A percentile compares a stretch with the other conserved stretches of the same genome.
Conservation (phyloP, 2,888 invertebrate genomes). For the Tyria jacobaeae region DNA sequence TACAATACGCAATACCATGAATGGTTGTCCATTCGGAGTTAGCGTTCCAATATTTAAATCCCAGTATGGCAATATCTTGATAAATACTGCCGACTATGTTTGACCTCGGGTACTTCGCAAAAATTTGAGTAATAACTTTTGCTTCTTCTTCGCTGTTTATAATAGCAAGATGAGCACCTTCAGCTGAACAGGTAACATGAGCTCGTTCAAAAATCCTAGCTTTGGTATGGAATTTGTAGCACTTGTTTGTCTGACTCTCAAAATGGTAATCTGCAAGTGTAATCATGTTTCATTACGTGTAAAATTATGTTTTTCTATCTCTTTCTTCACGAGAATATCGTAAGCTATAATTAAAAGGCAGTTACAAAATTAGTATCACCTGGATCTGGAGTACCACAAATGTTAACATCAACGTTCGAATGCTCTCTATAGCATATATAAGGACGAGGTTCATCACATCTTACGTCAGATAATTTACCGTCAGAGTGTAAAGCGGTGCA, state of each 20-base stretch:
- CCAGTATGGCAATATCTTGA: background rate
- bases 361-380: background rate
- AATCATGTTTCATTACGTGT: background rate
- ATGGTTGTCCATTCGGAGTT: conserved; percentile 1
- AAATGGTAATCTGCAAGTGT: conserved; percentile 52
- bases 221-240: conserved; percentile 64
- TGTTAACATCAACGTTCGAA: background rate
- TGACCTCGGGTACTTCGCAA: conserved; percentile 11
- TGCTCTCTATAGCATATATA: conserved; percentile 9
- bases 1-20: background rate
- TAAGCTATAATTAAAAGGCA: background rate
- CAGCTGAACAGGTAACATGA: conserved; percentile 59
- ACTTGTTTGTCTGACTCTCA: conserved; percentile 55
- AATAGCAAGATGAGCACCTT: conserved; percentile 60
- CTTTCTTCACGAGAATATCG: background rate
- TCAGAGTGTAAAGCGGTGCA: conserved; percentile 2
- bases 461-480: conserved; percentile 5
- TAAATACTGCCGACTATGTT: background rate
- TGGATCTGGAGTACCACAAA: conserved; percentile 11
- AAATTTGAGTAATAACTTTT: conserved; percentile 43
- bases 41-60: background rate
- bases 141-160: conserved; percentile 60
- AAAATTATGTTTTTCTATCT: no score
- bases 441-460: conserved; percentile 6
- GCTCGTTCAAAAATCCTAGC: conserved; percentile 59